These are phyloP conservation scores for Zaprionus ornatus DNA, from an alignment of 1,140 invertebrate species.

Conservation along the genomic window DNA sequence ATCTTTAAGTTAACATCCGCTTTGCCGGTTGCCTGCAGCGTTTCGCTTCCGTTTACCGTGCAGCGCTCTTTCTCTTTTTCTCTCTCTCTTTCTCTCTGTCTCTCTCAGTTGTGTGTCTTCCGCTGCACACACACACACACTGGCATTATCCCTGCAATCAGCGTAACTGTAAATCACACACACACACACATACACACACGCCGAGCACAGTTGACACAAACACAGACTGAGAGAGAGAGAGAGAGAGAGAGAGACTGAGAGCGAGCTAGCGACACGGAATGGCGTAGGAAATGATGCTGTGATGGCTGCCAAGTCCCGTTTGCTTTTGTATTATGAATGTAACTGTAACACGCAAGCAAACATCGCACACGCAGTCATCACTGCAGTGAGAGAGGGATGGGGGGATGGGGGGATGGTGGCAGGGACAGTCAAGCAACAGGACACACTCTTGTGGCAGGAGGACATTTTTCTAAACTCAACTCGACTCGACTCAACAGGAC, in stretches of 20 bases:
- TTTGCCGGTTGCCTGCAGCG: constrained; percentile 62
- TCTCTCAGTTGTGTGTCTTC: constrained; percentile 36
- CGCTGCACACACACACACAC: constrained; percentile 55
- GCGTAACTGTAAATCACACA: constrained; percentile 77
- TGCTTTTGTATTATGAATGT: constrained; percentile 81
- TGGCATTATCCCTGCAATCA: constrained; percentile 78
- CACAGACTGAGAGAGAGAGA: background rate
- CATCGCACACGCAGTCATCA: constrained; percentile 59
- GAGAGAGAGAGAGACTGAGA: constrained; percentile 6
- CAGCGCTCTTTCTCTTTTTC: background rate
- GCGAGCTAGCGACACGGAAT: constrained; percentile 42
- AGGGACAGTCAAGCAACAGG: background rate
- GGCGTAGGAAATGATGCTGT: constrained; percentile 77
- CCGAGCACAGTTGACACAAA: constrained; percentile 31
- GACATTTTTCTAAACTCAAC: constrained; percentile 49
- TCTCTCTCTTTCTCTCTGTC: constrained; percentile 1
- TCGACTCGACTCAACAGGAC: constrained; percentile 19
- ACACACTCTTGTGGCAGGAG: constrained; percentile 14
- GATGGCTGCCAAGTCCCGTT: constrained; percentile 61
- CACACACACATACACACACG: constrained; percentile 31
- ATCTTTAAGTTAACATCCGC: constrained; percentile 81
- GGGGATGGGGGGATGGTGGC: too few species aligned
- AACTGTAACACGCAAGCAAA: constrained; percentile 73
- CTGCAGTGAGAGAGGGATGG: background rate
- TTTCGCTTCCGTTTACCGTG: constrained; percentile 27